Conservation (phyloP, 2,888 invertebrate genomes). For the Drosophila sordidapex region DNA sequence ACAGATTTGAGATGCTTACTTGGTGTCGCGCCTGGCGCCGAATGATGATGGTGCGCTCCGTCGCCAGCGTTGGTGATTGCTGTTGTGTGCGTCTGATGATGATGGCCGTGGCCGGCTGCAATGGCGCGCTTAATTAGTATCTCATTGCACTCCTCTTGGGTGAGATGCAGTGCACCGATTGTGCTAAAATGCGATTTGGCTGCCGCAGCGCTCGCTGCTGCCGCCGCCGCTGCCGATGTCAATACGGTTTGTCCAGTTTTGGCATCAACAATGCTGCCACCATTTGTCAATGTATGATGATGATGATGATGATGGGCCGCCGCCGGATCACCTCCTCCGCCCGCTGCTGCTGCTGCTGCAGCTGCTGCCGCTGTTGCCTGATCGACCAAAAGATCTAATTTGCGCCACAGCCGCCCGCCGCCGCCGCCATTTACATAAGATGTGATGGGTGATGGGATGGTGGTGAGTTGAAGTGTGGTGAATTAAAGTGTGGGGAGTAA, state of each 20-base stretch:
- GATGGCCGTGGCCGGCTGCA: constrained; percentile 87
- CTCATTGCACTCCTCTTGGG: constrained; percentile 92
- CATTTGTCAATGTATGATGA: constrained; percentile 83
- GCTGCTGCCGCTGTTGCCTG: constrained; percentile 80
- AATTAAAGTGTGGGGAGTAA: constrained; percentile 21
- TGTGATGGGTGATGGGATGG: constrained; percentile 5
- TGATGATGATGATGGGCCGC: constrained; percentile 77
- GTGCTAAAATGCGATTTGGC: constrained; percentile 88
- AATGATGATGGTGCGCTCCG: constrained; percentile 78
- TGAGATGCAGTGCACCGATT: constrained; percentile 90
- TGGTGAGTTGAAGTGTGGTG: constrained; percentile 14
- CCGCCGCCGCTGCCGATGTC: constrained; percentile 72
- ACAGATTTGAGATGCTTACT: constrained; percentile 83
- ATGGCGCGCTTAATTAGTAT: constrained; percentile 91
- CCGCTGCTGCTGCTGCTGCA: constrained; percentile 52
- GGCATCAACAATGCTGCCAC: constrained; percentile 84
- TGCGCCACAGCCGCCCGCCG: constrained; percentile 76
- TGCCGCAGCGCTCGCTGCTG: constrained; percentile 77
- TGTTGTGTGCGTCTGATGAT: constrained; percentile 85
- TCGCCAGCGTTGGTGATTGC: constrained; percentile 81
- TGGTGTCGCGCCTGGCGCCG: constrained; percentile 80
- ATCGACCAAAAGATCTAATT: constrained; percentile 84
- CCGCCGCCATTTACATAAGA: constrained; percentile 50
- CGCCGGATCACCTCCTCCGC: constrained; percentile 53
- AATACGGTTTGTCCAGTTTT: constrained; percentile 85